These are phyloP conservation scores for Elymnias hypermnestra DNA, from an alignment of 1,140 invertebrate species.

Conservation along the genomic window DNA sequence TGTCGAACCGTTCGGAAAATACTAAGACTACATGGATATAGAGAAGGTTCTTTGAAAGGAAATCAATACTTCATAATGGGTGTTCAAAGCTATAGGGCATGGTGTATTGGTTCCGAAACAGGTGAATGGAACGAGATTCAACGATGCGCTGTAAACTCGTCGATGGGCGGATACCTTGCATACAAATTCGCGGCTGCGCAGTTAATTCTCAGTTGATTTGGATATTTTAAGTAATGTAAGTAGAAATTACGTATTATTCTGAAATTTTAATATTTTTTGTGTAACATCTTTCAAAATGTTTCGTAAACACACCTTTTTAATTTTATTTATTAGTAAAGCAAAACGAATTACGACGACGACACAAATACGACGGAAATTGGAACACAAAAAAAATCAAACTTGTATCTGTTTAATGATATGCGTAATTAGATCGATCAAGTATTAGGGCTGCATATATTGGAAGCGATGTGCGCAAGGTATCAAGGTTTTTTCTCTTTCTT, in stretches of 20 bases:
- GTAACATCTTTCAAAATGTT: too few relatives aligned
- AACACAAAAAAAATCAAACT: too few relatives aligned
- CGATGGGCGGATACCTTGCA: too few relatives aligned
- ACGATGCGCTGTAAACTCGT: not conserved
- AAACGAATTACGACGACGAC: too few relatives aligned
- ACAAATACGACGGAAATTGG: too few relatives aligned
- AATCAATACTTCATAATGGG: slow-evolving; percentile 72
- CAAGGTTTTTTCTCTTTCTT: too few relatives aligned
- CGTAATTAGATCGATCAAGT: slow-evolving; percentile 74
- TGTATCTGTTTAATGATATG: slow-evolving; percentile 77
- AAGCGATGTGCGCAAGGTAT: slow-evolving; percentile 24
- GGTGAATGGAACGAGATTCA: slow-evolving; percentile 28
- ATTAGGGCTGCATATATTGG: slow-evolving; percentile 61
- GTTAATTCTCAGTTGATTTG: too few relatives aligned
- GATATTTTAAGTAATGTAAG: too few relatives aligned
- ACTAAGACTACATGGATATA: slow-evolving; percentile 63
- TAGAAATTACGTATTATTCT: too few relatives aligned
- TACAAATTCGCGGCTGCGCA: not conserved
- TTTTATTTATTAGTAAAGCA: too few relatives aligned
- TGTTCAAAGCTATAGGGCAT: slow-evolving; percentile 44
- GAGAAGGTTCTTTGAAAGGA: slow-evolving; percentile 61
- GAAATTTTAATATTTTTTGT: too few relatives aligned
- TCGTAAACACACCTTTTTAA: too few relatives aligned
- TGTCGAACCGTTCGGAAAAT: slow-evolving; percentile 75
- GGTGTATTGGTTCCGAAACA: slow-evolving; percentile 42